A percentile compares a stretch with the other conserved stretches of the same genome.
Conservation (phyloP, 2,888 invertebrate species). For the Antheraea assamensis region DNA sequence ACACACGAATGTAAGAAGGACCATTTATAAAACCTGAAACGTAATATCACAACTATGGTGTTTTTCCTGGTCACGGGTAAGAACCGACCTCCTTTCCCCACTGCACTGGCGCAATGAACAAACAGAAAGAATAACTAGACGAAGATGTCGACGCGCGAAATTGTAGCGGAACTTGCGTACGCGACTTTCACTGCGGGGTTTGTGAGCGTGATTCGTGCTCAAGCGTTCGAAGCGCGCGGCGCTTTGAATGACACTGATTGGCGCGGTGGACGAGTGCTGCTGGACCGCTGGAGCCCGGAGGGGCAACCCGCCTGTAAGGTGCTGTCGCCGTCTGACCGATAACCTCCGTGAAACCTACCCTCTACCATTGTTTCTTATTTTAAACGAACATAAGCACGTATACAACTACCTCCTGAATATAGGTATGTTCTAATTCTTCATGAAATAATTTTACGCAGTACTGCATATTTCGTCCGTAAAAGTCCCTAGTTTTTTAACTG, state of each 20-base stretch:
- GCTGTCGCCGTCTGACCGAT: conserved; percentile 63
- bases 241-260: conserved; percentile 66
- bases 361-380: conserved; percentile 28
- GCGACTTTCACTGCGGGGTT: conserved; percentile 73
- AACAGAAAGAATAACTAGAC: conserved; percentile 79
- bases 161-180: conserved; percentile 71
- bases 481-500: too few species aligned
- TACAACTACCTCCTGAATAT: background rate
- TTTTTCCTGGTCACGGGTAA: conserved; percentile 64
- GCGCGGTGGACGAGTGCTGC: conserved; percentile 34
- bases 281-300: conserved; percentile 54
- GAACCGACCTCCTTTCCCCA: conserved; percentile 79
- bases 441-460: background rate
- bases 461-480: background rate
- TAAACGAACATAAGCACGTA: background rate
- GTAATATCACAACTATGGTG: conserved; percentile 59
- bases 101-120: conserved; percentile 78
- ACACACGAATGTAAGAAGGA: conserved; percentile 61
- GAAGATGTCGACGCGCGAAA: conserved; percentile 74
- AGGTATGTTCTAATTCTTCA: background rate
- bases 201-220: conserved; percentile 58
- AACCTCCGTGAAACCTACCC: conserved; percentile 61
- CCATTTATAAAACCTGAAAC: conserved; percentile 44
- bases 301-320: conserved; percentile 45
- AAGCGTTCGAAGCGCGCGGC: conserved; percentile 70